Percentiles rank a stretch among this genome's conserved stretches.
Evolutionary conservation across 1,140 invertebrate species (phyloP).

Genomic region (Zeugodacus cucurbitae): DNA sequence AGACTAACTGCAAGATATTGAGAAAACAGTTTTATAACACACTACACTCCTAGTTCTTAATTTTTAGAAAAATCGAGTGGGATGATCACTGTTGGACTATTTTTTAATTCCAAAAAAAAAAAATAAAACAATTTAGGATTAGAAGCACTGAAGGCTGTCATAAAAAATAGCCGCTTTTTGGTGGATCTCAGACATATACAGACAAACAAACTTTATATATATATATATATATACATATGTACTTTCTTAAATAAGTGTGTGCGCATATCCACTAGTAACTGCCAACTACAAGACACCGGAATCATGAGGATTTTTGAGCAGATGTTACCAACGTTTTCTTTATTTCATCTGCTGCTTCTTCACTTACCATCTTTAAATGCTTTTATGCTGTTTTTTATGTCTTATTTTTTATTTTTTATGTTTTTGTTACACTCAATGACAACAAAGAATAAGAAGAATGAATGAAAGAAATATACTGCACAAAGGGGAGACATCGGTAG

Average conservation of each 20-base stretch:
- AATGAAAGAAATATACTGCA: not conserved
- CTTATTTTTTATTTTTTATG: not conserved
- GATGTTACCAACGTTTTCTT: constrained; percentile 14
- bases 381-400: not conserved
- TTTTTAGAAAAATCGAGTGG: not conserved
- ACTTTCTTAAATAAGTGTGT: not conserved
- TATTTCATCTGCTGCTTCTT: constrained; percentile 16
- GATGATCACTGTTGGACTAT: not conserved
- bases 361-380: constrained; percentile 21
- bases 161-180: not conserved
- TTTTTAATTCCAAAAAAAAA: not conserved
- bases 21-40: no score
- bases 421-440: not conserved
- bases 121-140: not conserved
- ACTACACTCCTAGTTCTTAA: no score
- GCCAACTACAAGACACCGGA: not conserved
- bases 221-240: not conserved
- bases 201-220: not conserved
- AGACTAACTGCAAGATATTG: no score
- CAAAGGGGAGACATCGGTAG: not conserved
- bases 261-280: not conserved
- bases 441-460: not conserved
- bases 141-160: not conserved
- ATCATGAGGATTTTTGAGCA: constrained; percentile 3
- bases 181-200: not conserved